phyloP scores from a whole-genome alignment of 2,797 vertebrate species.

The Protosalanx chinensis region DNA sequence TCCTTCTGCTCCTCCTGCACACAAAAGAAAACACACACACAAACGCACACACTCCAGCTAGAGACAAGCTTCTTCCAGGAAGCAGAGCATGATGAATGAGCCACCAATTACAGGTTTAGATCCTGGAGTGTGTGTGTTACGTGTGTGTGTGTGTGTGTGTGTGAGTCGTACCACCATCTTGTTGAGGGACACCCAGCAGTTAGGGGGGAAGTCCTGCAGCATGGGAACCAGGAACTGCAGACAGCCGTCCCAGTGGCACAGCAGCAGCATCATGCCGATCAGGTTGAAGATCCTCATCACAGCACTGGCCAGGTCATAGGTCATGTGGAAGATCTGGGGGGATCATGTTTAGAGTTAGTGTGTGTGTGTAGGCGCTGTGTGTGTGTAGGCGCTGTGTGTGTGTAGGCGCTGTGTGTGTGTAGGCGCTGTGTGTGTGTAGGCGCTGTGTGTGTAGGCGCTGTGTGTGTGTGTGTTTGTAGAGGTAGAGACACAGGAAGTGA shows the following conservation, averaged over 20 bases:
- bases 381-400: constrained; percentile 29
- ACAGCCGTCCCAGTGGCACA: constrained; percentile 86
- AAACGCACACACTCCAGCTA: too few relatives aligned
- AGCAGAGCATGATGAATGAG: too few relatives aligned
- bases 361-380: constrained; percentile 28
- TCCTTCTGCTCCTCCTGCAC: too few relatives aligned
- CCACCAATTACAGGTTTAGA: too few relatives aligned
- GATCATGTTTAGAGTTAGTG: not conserved
- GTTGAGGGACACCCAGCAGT: constrained; percentile 87
- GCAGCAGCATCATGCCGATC: constrained; percentile 85
- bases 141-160: constrained; percentile 10
- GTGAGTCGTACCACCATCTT: constrained; percentile 79
- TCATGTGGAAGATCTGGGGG: constrained; percentile 85
- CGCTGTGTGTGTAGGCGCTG: not conserved
- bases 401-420: not conserved
- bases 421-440: not conserved
- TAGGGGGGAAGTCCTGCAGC: constrained; percentile 84
- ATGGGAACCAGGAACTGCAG: constrained; percentile 87
- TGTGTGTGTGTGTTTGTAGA: constrained; percentile 1
- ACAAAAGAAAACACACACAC: too few relatives aligned
- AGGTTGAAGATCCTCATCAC: constrained; percentile 86
- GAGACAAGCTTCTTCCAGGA: too few relatives aligned
- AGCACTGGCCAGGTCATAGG: constrained; percentile 83
- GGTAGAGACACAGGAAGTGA: not conserved
- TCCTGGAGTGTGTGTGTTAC: not conserved